Conservation (phyloP, 30 jellyfish, hydroid and myxozoan genomes). For the Haliclystus octoradiatus region DNA sequence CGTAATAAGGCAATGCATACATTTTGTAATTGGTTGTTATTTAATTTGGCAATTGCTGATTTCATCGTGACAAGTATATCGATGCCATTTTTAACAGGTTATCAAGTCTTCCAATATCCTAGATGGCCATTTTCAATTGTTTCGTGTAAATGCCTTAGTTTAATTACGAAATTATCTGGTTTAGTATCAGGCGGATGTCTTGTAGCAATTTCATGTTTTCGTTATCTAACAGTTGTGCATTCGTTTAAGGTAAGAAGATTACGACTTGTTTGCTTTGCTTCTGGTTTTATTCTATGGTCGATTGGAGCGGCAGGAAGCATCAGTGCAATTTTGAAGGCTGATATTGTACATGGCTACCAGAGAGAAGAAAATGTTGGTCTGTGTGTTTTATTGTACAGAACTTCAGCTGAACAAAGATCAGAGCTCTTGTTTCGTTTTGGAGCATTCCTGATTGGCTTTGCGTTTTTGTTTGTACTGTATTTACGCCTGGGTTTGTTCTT, state of each 20-base stretch:
- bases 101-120: slow-evolving; percentile 48
- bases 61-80: slow-evolving; percentile 36
- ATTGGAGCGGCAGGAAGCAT: slow-evolving; percentile 23
- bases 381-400: slow-evolving; percentile 12
- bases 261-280: too few species aligned
- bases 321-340: too few species aligned
- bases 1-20: slow-evolving; percentile 46
- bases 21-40: slow-evolving; percentile 19
- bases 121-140: slow-evolving; percentile 37
- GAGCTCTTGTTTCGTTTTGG: slow-evolving; percentile 27
- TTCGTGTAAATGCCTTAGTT: slow-evolving; percentile 35
- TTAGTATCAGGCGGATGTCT: slow-evolving; percentile 23
- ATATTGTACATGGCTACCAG: too few species aligned
- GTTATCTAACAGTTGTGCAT: slow-evolving; percentile 10
- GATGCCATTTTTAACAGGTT: slow-evolving; percentile 40
- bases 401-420: slow-evolving; percentile 6
- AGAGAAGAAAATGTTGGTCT: too few species aligned
- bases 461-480: slow-evolving; percentile 7
- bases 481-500: slow-evolving; percentile 17
- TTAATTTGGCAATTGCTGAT: slow-evolving; percentile 33
- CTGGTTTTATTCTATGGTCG: slow-evolving; percentile 16
- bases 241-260: background rate
- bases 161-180: slow-evolving; percentile 29
- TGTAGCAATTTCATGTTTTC: slow-evolving; percentile 24
- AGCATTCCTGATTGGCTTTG: slow-evolving; percentile 16